Evolutionary conservation across 1,140 invertebrate genomes (phyloP).

Genomic region (Drosophila guanche): DNA sequence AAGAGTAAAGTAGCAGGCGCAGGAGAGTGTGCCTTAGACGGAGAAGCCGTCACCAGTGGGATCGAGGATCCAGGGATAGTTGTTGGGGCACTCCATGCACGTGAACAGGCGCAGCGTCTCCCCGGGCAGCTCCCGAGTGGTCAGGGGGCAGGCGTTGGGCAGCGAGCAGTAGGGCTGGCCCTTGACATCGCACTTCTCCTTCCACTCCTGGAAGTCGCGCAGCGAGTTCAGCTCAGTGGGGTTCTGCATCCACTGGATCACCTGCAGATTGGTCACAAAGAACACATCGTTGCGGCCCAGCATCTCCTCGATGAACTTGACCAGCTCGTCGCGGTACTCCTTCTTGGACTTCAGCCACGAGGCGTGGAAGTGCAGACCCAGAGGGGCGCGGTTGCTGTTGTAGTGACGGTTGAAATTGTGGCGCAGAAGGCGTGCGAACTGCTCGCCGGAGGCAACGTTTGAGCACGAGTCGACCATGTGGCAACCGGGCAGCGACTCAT

Average conservation of each 20-base stretch:
- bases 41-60: conserved; percentile 97
- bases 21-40: conserved; percentile 84
- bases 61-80: conserved; percentile 97
- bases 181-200: conserved; percentile 97
- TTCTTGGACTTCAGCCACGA: conserved; percentile 97
- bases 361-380: conserved; percentile 97
- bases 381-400: conserved; percentile 94
- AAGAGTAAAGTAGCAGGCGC: conserved; percentile 26
- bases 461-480: conserved; percentile 97
- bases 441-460: conserved; percentile 94
- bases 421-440: conserved; percentile 93
- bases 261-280: conserved; percentile 96
- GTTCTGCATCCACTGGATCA: conserved; percentile 99
- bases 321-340: conserved; percentile 95
- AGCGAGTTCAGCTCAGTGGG: conserved; percentile 94
- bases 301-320: conserved; percentile 97
- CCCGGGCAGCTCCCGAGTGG: conserved; percentile 94
- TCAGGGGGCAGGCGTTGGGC: conserved; percentile 94
- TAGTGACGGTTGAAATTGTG: conserved; percentile 98
- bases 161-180: conserved; percentile 96
- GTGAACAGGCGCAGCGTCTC: conserved; percentile 96
- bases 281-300: conserved; percentile 95
- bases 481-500: conserved; percentile 95
- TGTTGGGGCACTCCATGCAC: conserved; percentile 97
- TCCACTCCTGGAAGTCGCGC: conserved; percentile 96